Evolutionary conservation across 2,888 invertebrate genomes (phyloP), one percentile per base, ranked within the genome.

Genomic region (Rhagonycha fulva): DNA sequence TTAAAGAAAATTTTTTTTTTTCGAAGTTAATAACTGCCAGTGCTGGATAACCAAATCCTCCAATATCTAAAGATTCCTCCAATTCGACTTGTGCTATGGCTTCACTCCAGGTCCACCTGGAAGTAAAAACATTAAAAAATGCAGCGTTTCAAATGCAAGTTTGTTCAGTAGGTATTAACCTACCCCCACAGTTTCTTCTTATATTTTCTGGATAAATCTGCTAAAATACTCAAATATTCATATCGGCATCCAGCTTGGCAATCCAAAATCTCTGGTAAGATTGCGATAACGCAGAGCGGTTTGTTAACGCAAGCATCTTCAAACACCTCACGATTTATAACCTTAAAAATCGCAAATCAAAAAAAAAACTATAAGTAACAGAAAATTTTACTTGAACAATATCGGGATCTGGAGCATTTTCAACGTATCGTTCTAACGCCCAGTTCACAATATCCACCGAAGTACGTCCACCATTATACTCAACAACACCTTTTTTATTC

Each of bases 41-140:
- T 0, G 98, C 97, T 0, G 98, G 98, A 88, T 98, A 98, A 7
- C 98, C 98, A 86, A 98, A 98, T 3, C 92, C 98, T 76, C 98
- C 98, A 76, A 99, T 94, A 84, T 96, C 98, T 26, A 98, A 87
- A 0, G 95, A 91, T 72, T 94, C 92, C 86, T 99, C 98, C 10
- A 98, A 86, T 0, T 92, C 90, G 0, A 90, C 87, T 86, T 98
- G 98, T 0, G 94, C 90, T 4, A 93, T 94, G 14, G 95, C 97
- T 86, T 98, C 98, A 0, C 94, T 88, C 98, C 98, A 98, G 12
- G 96, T 89, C 97, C 98, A 98, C 71, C 63, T 66, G 10, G 23
- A 11, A 4, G 19, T 5, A 24, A 12, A 1, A 62, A 12, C 14
- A 14, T 19, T 19, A 62, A 24, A 62, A 23, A 10, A 4, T 19